Evolutionary conservation across 2,797 vertebrate genomes (phyloP).

Genomic region (Chanos chanos): DNA sequence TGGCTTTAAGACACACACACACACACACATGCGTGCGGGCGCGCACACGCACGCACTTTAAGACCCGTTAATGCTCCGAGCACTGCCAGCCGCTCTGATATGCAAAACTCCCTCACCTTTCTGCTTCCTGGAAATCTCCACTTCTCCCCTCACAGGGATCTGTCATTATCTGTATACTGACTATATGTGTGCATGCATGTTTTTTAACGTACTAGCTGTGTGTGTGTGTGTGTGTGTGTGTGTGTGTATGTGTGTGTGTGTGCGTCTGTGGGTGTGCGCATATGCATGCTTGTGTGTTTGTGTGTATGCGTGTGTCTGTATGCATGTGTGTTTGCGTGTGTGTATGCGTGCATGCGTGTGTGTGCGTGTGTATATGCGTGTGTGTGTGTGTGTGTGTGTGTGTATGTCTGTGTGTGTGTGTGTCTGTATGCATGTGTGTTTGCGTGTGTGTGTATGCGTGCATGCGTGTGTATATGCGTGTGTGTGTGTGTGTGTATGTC

Average conservation of each 20-base stretch:
- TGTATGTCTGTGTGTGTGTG: neutral
- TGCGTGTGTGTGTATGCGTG: slow-evolving; percentile 23
- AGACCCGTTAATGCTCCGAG: slow-evolving; percentile 66
- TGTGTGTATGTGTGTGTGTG: slow-evolving; percentile 3
- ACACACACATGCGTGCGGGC: no score
- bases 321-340: no score
- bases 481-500: no score
- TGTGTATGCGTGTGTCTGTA: no score
- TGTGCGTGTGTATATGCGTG: slow-evolving; percentile 18
- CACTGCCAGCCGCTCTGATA: slow-evolving; percentile 72
- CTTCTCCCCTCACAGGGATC: no score
- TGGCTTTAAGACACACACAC: no score
- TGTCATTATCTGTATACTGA: no score
- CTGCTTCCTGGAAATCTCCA: slow-evolving; percentile 58
- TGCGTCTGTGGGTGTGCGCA: no score
- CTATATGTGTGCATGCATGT: slow-evolving; percentile 1
- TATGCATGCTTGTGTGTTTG: no score
- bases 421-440: no score
- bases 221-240: slow-evolving; percentile 5
- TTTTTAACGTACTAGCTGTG: no score
- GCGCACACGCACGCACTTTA: no score
- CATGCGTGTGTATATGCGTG: neutral
- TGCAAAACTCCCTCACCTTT: slow-evolving; percentile 69
- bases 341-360: neutral
- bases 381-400: neutral